Evolutionary conservation across 1,140 invertebrate species (phyloP).

Genomic region (Diploscapter pachys): DNA sequence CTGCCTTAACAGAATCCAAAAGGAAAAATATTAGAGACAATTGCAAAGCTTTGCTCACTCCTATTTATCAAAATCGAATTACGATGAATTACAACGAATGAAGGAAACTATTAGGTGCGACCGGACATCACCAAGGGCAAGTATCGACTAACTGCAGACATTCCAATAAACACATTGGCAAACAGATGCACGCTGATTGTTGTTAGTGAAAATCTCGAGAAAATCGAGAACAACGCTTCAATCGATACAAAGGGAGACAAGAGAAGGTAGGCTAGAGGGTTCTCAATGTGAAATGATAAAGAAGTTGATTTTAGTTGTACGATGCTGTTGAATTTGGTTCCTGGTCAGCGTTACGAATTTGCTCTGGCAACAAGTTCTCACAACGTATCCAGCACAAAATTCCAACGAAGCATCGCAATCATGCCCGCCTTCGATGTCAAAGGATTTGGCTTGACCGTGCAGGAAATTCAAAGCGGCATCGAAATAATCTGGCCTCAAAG

Average conservation of each 20-base stretch:
- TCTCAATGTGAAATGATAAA: slow-evolving; percentile 9
- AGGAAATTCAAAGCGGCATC: slow-evolving; percentile 39
- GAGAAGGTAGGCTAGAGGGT: not conserved
- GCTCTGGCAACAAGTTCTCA: slow-evolving; percentile 44
- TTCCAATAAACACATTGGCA: slow-evolving; percentile 34
- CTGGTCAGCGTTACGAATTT: slow-evolving; percentile 53
- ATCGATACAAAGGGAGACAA: slow-evolving; percentile 21
- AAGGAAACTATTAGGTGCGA: slow-evolving; percentile 10
- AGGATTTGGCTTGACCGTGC: slow-evolving; percentile 51
- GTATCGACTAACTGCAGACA: slow-evolving; percentile 35
- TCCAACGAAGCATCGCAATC: slow-evolving; percentile 44
- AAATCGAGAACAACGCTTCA: slow-evolving; percentile 14
- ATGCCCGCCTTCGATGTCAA: slow-evolving; percentile 53
- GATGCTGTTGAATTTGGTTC: slow-evolving; percentile 41
- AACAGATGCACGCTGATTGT: slow-evolving; percentile 41
- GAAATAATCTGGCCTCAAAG: slow-evolving; percentile 42
- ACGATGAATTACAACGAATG: not conserved
- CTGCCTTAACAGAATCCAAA: too few species aligned
- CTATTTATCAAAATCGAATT: too few species aligned
- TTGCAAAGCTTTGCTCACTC: too few species aligned
- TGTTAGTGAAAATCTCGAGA: slow-evolving; percentile 34
- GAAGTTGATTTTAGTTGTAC: slow-evolving; percentile 33
- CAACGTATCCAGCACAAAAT: slow-evolving; percentile 41
- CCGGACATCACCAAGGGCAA: slow-evolving; percentile 47
- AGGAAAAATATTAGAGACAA: too few species aligned